Conservation (phyloP, 2,113 vertebrate species). For the Leptobrachium ailaonicum region DNA sequence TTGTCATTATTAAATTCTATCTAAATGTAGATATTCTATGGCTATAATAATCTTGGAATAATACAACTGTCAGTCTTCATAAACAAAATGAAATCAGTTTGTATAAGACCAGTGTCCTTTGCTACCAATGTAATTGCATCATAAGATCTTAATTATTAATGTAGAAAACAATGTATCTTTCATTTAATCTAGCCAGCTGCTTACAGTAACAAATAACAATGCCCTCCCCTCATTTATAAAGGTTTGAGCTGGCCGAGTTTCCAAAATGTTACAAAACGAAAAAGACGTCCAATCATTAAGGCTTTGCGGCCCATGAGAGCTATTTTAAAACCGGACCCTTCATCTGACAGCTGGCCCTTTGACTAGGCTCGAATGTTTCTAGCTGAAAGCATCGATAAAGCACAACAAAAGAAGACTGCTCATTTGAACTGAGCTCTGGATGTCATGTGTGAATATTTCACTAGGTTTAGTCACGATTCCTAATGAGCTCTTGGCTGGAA, state of each 20-base stretch:
- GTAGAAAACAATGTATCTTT: constrained; percentile 56
- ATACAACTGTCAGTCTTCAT: too few species aligned
- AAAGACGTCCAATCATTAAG: constrained; percentile 68
- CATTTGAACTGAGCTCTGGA: constrained; percentile 54
- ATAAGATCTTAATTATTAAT: constrained; percentile 63
- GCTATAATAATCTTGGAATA: too few species aligned
- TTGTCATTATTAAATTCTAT: too few species aligned
- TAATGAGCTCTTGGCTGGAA: constrained; percentile 64
- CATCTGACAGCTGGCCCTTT: constrained; percentile 61
- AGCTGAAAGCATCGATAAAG: constrained; percentile 54
- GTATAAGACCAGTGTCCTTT: not conserved
- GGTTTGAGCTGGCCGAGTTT: constrained; percentile 64
- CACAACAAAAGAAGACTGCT: constrained; percentile 60
- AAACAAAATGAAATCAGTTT: too few species aligned
- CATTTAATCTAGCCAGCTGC: constrained; percentile 64
- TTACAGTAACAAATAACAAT: constrained; percentile 62
- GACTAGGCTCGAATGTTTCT: constrained; percentile 59
- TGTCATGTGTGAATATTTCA: constrained; percentile 59
- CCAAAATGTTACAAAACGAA: constrained; percentile 57
- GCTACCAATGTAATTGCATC: not conserved
- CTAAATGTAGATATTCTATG: too few species aligned
- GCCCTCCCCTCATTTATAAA: constrained; percentile 63
- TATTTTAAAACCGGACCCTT: constrained; percentile 66
- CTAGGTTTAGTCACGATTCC: constrained; percentile 57
- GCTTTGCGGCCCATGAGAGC: constrained; percentile 59